Conservation (phyloP, 2,113 vertebrate genomes). For the Conger conger region DNA sequence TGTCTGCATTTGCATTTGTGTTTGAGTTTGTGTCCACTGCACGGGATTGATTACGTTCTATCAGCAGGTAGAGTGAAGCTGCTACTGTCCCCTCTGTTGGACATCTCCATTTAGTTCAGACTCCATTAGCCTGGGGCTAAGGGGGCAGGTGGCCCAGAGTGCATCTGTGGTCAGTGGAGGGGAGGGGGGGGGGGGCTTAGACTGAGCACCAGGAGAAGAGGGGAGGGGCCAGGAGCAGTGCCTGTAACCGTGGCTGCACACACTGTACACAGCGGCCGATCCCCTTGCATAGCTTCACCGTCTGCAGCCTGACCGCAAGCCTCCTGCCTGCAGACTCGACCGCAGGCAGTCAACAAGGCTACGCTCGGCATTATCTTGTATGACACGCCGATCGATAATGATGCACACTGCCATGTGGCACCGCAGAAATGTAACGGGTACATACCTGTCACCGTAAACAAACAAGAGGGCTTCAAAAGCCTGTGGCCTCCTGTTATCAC, state of each 20-base stretch:
- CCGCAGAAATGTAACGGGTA: constrained; percentile 22
- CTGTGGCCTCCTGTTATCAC: constrained; percentile 46
- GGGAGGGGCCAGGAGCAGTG: constrained; percentile 2
- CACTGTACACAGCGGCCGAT: constrained; percentile 38
- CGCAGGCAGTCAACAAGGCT: constrained; percentile 68
- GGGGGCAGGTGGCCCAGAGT: neutral
- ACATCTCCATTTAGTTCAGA: constrained; percentile 62
- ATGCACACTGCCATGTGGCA: constrained; percentile 32
- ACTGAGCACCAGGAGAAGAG: neutral
- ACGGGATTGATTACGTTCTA: constrained; percentile 47
- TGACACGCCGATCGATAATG: constrained; percentile 71
- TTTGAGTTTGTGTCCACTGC: constrained; percentile 41
- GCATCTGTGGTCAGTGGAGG: constrained; percentile 21
- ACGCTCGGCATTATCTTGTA: constrained; percentile 61
- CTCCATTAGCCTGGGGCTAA: constrained; percentile 55
- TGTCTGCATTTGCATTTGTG: constrained; percentile 21
- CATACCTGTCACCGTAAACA: constrained; percentile 26
- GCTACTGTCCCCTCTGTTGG: constrained; percentile 53
- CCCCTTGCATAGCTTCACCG: constrained; percentile 58
- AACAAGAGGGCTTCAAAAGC: constrained; percentile 25
- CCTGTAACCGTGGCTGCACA: neutral
- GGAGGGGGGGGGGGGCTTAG: constrained; percentile 12
- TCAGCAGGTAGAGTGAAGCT: constrained; percentile 49
- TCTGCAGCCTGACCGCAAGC: constrained; percentile 59
- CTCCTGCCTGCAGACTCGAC: constrained; percentile 63